Base-by-base conservation (phyloP, 1,140 invertebrate genomes). In the Thalassaphorura encarpata region DNA sequence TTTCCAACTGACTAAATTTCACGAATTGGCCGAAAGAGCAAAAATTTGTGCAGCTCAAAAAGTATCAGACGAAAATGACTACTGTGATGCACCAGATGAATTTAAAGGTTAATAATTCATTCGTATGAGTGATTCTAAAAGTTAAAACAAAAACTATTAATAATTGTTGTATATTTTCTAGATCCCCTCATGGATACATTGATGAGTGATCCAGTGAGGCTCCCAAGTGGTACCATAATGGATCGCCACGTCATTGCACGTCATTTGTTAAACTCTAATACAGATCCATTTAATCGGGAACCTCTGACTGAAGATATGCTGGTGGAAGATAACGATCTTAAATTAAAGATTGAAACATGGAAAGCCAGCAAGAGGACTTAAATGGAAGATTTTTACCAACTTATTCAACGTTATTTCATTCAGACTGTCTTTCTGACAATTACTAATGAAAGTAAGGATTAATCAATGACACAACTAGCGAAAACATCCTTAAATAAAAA, bases 181-280 rank as follows among this genome's bases (percentile, higher is more conserved):
- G 94, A 97, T 79, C 92, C 94, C 0, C 73, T 99, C 1, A 97
- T 98, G 93, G 90, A 94, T 68, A 97, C 94, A 0, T 71, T 99
- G 18, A 97, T 98, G 93, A 84, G 83, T 1, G 92, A 99, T 72
- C 95, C 95, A 2, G 93, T 98, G 0, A 76, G 84, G 54, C 74
- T 99, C 56, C 94, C 94, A 13, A 91, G 90, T 52, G 94, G 94
- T 54, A 89, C 87, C 66, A 78, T 97, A 2, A 96, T 97, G 90
- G 94, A 98, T 72, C 79, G 92, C 45, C 80, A 89, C 26, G 87
- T 95, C 58, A 98, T 99, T 49, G 79, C 89, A 60, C 78, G 88
- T 53, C 94, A 97, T 77, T 79, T 99, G 67, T 78, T 98, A 45
- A 97, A 96, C 71, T 95, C 91, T 63, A 85, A 83, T 62, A 96